phyloP scores from a whole-genome alignment of 2,797 vertebrate genomes.

The Parauchenoglanis punctatus region DNA sequence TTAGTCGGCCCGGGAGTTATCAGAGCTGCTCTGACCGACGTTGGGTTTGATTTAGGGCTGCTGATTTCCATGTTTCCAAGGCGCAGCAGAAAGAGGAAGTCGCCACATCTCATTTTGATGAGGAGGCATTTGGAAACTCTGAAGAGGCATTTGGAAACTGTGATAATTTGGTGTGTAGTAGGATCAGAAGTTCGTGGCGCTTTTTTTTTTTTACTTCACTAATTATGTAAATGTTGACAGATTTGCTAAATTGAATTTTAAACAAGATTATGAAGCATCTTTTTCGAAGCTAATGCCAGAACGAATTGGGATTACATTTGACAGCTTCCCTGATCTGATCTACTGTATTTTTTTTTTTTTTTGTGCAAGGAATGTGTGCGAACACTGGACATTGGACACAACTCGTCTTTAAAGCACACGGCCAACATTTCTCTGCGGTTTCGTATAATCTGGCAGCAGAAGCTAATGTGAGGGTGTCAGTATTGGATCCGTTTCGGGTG shows the following conservation, averaged over 20 bases:
- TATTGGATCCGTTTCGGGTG: background rate
- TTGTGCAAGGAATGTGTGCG: background rate
- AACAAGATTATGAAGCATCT: background rate
- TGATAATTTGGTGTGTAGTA: background rate
- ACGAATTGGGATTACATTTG: background rate
- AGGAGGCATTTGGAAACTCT: background rate
- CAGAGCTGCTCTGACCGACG: conserved; percentile 13
- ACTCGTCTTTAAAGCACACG: background rate
- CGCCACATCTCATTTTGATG: background rate
- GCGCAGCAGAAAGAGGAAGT: conserved; percentile 5
- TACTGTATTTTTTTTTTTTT: background rate
- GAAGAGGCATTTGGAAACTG: background rate
- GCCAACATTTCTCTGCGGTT: background rate
- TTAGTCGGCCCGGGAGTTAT: conserved; percentile 17
- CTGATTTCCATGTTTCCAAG: background rate
- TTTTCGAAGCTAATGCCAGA: background rate
- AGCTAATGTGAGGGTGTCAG: too few species aligned
- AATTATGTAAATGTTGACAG: background rate
- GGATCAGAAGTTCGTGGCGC: background rate
- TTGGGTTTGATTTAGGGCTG: conserved; percentile 25
- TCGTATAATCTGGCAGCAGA: background rate
- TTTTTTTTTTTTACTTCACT: background rate
- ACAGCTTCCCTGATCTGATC: background rate
- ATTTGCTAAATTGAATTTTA: background rate
- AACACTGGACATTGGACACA: background rate